These are phyloP conservation scores for Pyrgus malvae DNA, from an alignment of 2,888 invertebrate species.

Conservation along the genomic window DNA sequence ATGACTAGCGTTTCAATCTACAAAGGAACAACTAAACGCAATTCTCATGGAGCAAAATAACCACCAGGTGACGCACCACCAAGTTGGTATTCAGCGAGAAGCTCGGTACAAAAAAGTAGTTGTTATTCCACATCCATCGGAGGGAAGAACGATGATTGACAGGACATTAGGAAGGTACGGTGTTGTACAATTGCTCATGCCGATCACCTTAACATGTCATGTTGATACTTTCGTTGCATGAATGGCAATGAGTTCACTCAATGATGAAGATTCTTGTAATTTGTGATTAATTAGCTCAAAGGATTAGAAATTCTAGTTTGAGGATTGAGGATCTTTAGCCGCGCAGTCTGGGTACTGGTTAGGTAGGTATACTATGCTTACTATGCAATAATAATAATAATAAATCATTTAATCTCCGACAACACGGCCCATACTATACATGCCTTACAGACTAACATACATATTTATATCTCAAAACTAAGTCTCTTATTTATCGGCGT, in stretches of 20 bases:
- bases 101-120: constrained; percentile 56
- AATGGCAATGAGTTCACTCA: constrained; percentile 50
- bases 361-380: too few species aligned
- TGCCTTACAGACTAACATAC: too few species aligned
- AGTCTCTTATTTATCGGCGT: too few species aligned
- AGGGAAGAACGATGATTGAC: constrained; percentile 69
- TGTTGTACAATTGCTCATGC: constrained; percentile 55
- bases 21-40: constrained; percentile 1
- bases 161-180: constrained; percentile 67
- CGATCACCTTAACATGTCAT: constrained; percentile 55
- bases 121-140: constrained; percentile 52
- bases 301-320: too few species aligned
- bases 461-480: too few species aligned
- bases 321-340: too few species aligned
- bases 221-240: constrained; percentile 48
- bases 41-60: constrained; percentile 35
- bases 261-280: background rate
- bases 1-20: background rate
- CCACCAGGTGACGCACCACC: constrained; percentile 61
- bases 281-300: background rate
- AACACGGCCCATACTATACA: too few species aligned
- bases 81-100: constrained; percentile 58
- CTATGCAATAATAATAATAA: too few species aligned
- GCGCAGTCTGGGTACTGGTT: too few species aligned
- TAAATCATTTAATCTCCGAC: too few species aligned